Evolutionary conservation across 2,113 vertebrate genomes (phyloP).

Genomic region (Lycaon pictus): DNA sequence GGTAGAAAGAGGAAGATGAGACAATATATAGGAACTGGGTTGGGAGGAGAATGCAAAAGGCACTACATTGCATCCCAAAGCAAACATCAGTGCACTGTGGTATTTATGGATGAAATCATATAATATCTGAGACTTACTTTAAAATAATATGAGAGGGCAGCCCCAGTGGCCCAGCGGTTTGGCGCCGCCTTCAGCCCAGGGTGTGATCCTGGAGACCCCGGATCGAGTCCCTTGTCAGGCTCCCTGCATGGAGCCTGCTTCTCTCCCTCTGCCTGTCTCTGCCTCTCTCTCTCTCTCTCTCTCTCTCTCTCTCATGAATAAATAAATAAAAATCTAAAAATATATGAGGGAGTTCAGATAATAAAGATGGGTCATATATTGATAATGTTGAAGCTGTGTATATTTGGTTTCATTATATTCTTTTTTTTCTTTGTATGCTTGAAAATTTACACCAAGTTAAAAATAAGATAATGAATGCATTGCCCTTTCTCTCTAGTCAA

Average conservation of each 20-base stretch:
- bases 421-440: not conserved
- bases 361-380: not conserved
- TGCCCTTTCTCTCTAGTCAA: not conserved
- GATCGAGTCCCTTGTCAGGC: too few species aligned
- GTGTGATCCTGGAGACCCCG: too few species aligned
- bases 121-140: not conserved
- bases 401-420: not conserved
- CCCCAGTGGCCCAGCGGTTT: too few species aligned
- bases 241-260: too few species aligned
- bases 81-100: not conserved
- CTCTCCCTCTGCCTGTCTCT: too few species aligned
- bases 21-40: not conserved
- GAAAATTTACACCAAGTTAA: constrained; percentile 34
- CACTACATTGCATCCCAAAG: not conserved
- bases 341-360: not conserved
- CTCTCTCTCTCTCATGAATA: too few species aligned
- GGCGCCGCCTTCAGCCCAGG: too few species aligned
- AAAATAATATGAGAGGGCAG: not conserved
- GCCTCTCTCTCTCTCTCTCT: too few species aligned
- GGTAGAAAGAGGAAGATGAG: not conserved
- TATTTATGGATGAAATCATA: not conserved
- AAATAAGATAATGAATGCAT: not conserved
- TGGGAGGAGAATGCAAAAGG: not conserved
- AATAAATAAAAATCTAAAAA: too few species aligned
- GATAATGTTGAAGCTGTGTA: not conserved